Percentiles rank a stretch among this genome's conserved stretches.
phyloP scores from a whole-genome alignment of 2,113 vertebrate genomes.

The Erinaceus europaeus region DNA sequence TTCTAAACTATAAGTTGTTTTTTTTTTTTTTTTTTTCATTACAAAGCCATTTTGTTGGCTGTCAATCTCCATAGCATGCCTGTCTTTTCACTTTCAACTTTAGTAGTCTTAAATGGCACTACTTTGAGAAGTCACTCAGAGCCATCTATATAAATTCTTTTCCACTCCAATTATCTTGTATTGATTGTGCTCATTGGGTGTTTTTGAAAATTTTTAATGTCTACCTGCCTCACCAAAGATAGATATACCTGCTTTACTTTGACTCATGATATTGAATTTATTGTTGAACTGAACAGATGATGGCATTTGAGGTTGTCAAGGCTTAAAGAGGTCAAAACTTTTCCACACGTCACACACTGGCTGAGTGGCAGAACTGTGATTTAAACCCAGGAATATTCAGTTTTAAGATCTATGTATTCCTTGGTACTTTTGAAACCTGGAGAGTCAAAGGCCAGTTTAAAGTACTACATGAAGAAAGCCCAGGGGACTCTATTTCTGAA shows the following conservation, averaged over 20 bases:
- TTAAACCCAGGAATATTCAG: background rate
- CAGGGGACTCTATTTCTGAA: background rate
- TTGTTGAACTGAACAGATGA: background rate
- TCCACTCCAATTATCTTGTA: background rate
- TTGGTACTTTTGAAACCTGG: background rate
- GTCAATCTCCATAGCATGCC: background rate
- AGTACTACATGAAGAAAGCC: background rate
- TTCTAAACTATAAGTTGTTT: background rate
- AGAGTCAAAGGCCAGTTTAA: background rate
- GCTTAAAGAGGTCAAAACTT: background rate
- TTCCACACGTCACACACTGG: background rate
- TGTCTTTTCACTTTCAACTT: background rate
- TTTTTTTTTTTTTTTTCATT: too few relatives aligned
- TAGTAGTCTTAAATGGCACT: background rate
- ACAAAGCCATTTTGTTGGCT: background rate
- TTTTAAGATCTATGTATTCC: background rate
- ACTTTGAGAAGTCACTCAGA: background rate
- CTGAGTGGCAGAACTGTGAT: background rate
- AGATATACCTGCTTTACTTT: background rate
- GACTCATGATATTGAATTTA: background rate
- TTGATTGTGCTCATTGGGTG: background rate
- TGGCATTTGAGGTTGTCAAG: background rate
- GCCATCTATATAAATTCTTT: background rate
- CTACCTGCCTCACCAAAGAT: background rate
- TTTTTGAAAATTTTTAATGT: background rate